These are phyloP conservation scores for Caenorhabditis sp. DNA, from an alignment of 2,888 invertebrate species.

Conservation along the genomic window DNA sequence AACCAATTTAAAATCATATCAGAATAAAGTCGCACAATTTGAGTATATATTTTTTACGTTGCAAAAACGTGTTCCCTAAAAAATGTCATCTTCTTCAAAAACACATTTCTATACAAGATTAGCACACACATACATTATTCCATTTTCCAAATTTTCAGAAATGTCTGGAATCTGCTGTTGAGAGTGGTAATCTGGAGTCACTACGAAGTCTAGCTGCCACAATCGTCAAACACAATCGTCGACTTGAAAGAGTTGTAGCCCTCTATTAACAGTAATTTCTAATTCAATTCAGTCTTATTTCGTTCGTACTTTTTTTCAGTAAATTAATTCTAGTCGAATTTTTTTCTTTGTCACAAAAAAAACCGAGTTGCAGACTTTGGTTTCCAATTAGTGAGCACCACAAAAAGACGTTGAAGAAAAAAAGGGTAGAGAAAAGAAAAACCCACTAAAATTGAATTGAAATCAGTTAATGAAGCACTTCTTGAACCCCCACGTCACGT, in stretches of 20 bases:
- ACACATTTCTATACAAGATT: too few relatives aligned
- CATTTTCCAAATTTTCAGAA: constrained; percentile 24
- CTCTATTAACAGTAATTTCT: constrained; percentile 12
- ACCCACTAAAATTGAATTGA: constrained; percentile 1
- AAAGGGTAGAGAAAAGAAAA: not conserved
- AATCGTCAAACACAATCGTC: constrained; percentile 33
- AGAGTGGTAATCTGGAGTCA: constrained; percentile 49
- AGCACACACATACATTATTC: not conserved
- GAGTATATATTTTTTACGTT: too few relatives aligned
- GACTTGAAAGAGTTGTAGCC: constrained; percentile 36
- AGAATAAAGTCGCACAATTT: too few relatives aligned
- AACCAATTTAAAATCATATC: too few relatives aligned
- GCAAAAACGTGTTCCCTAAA: too few relatives aligned
- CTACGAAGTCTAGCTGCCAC: constrained; percentile 38
- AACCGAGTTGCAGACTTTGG: not conserved
- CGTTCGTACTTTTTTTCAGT: not conserved
- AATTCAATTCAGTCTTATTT: not conserved
- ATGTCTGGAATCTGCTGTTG: constrained; percentile 48
- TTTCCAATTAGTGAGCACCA: not conserved
- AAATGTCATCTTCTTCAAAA: too few relatives aligned
- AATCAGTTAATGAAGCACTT: constrained; percentile 6
- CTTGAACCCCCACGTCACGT: constrained; percentile 5
- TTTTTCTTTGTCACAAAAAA: not conserved
- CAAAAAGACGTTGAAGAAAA: not conserved
- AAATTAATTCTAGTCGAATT: not conserved